Evolutionary conservation across 2,113 vertebrate species (phyloP).

Genomic region (Cygnus buccinator): DNA sequence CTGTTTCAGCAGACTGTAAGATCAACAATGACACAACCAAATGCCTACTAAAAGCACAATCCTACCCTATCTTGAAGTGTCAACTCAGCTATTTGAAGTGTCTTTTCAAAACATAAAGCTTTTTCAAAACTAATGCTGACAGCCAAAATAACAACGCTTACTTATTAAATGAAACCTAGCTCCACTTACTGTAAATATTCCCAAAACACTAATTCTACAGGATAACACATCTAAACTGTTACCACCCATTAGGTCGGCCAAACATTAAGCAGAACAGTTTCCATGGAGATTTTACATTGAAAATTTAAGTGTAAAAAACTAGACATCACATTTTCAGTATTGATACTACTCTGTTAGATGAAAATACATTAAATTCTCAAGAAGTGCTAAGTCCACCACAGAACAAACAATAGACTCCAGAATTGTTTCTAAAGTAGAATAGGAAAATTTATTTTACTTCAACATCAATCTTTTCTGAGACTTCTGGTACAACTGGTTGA

Average conservation of each 20-base stretch:
- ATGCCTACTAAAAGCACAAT: background rate
- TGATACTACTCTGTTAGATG: background rate
- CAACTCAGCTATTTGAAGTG: background rate
- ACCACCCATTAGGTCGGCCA: background rate
- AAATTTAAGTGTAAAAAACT: background rate
- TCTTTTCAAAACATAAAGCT: background rate
- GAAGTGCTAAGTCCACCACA: background rate
- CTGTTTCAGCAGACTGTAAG: too few species aligned
- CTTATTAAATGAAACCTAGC: background rate
- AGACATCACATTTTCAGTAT: background rate
- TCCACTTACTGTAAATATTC: background rate
- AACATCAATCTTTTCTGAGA: background rate
- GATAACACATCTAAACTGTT: background rate
- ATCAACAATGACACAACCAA: background rate
- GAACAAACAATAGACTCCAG: background rate
- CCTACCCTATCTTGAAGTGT: background rate
- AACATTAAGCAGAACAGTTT: background rate
- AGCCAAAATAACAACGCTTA: background rate
- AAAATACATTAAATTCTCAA: background rate
- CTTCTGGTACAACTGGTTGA: background rate
- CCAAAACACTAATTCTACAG: background rate
- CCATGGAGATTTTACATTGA: background rate
- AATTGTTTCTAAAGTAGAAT: background rate
- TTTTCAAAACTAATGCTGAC: background rate
- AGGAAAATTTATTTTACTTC: background rate